Evolutionary conservation across 2,888 invertebrate species (phyloP).

Genomic region (Hemaris fuciformis): DNA sequence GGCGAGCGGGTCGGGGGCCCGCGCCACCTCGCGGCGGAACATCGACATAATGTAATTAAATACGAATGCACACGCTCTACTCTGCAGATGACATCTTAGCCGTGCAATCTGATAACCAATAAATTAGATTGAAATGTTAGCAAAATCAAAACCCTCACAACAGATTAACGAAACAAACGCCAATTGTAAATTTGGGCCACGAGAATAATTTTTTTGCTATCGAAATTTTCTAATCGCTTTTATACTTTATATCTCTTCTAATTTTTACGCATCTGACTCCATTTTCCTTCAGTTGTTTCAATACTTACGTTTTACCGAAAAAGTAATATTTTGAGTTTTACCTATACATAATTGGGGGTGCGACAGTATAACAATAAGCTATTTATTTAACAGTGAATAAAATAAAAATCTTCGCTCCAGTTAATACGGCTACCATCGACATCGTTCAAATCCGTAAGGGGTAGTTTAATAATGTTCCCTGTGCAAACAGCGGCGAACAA

Average conservation of each 20-base stretch:
- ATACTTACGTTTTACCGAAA: no score
- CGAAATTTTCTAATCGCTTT: no score
- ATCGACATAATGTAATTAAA: slow-evolving; percentile 70
- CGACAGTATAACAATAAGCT: no score
- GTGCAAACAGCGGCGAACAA: slow-evolving; percentile 67
- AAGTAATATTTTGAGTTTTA: no score
- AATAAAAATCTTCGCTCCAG: slow-evolving; percentile 21
- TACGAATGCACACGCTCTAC: slow-evolving; percentile 30
- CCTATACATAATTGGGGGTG: neutral
- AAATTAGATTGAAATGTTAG: neutral
- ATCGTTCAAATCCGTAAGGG: slow-evolving; percentile 57
- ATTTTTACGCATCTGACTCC: no score
- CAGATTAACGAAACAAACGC: neutral
- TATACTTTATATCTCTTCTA: no score
- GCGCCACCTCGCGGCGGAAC: slow-evolving; percentile 31
- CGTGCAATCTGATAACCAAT: neutral
- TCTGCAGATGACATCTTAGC: slow-evolving; percentile 50
- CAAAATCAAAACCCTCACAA: neutral
- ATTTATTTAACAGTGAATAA: slow-evolving; percentile 32
- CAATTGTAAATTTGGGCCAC: neutral
- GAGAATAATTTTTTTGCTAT: neutral
- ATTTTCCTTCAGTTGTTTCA: no score
- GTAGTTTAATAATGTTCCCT: slow-evolving; percentile 69
- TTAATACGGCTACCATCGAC: slow-evolving; percentile 21
- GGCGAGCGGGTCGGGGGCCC: slow-evolving; percentile 35